Conservation (phyloP, 2,888 invertebrate genomes). For the Byasa hedistus region DNA sequence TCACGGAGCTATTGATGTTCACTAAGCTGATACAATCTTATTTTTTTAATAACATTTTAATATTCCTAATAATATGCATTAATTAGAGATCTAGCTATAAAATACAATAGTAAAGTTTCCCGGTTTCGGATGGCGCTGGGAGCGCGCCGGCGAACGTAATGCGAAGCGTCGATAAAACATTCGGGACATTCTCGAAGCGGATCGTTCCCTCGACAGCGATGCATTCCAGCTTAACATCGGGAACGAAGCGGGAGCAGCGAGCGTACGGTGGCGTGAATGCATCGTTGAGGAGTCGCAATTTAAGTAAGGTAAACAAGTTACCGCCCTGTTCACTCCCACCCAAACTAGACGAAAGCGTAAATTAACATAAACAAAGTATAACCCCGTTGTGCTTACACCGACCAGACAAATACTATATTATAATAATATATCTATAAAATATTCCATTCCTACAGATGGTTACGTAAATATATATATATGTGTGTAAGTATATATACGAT, state of each 20-base stretch:
- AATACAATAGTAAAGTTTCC: constrained; percentile 71
- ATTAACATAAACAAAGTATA: constrained; percentile 53
- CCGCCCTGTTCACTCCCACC: constrained; percentile 72
- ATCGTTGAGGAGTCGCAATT: constrained; percentile 37
- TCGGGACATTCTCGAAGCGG: constrained; percentile 40
- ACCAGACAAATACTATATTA: constrained; percentile 59
- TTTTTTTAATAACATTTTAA: constrained; percentile 75
- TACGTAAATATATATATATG: constrained; percentile 49
- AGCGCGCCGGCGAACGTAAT: constrained; percentile 47
- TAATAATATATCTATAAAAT: constrained; percentile 56
- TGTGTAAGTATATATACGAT: constrained; percentile 37
- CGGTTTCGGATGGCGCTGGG: constrained; percentile 50
- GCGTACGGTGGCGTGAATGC: constrained; percentile 20
- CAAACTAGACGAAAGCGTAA: constrained; percentile 60
- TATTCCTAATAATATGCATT: constrained; percentile 79
- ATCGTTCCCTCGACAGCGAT: constrained; percentile 32
- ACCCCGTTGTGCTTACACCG: constrained; percentile 69
- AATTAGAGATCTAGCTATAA: constrained; percentile 79
- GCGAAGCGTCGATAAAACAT: constrained; percentile 46
- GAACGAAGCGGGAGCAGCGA: constrained; percentile 9
- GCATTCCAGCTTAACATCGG: constrained; percentile 7
- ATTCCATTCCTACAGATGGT: constrained; percentile 55
- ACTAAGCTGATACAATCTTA: constrained; percentile 80
- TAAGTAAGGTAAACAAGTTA: constrained; percentile 34
- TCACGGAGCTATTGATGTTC: constrained; percentile 79